These are phyloP conservation scores for Gallinago solitaria DNA, from an alignment of 2,797 vertebrate genomes.

Conservation along the genomic window DNA sequence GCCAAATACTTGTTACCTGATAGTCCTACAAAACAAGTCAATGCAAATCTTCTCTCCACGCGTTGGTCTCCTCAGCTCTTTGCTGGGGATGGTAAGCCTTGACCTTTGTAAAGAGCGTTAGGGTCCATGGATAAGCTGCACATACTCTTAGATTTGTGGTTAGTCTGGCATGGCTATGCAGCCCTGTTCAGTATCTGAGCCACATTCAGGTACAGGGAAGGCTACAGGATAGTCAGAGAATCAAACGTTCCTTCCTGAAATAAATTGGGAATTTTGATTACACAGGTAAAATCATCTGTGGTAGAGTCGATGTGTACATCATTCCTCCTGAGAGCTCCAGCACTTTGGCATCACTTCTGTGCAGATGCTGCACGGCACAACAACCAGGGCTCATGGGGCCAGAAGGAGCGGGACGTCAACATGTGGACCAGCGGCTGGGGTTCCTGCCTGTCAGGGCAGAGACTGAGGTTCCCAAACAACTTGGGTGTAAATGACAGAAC, in stretches of 20 bases:
- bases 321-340: background rate
- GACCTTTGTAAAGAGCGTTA: background rate
- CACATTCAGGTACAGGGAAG: background rate
- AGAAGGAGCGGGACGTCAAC: fast-evolving
- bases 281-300: background rate
- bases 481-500: background rate
- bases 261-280: background rate
- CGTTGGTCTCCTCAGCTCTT: background rate
- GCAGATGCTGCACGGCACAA: background rate
- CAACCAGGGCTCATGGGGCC: background rate
- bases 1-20: background rate
- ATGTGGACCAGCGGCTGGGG: background rate
- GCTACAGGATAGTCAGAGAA: background rate
- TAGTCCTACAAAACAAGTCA: background rate
- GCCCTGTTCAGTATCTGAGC: background rate
- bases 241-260: background rate
- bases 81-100: background rate
- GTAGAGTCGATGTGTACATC: background rate
- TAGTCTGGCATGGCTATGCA: background rate
- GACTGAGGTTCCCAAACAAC: background rate
- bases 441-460: background rate
- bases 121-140: background rate
- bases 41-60: fast-evolving
- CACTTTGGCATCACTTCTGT: background rate
- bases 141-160: background rate